phyloP scores from a whole-genome alignment of 1,140 invertebrate genomes.

The Nomia melanderi region DNA sequence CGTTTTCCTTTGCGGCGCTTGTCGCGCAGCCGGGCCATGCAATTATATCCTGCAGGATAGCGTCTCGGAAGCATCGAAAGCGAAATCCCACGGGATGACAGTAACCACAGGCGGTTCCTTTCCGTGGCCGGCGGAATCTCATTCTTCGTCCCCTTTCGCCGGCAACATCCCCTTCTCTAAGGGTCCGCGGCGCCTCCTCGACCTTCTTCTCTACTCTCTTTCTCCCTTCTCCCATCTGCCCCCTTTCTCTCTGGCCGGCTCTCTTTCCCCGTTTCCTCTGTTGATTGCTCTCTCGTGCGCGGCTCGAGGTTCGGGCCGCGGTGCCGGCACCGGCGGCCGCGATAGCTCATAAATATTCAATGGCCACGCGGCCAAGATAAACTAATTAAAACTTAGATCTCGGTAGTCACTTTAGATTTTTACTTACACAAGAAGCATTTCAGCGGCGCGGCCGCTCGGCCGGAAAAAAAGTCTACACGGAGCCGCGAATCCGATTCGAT shows the following conservation, averaged over 20 bases:
- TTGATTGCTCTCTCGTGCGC: slow-evolving; percentile 56
- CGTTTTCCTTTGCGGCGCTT: neutral
- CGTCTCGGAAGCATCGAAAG: slow-evolving; percentile 55
- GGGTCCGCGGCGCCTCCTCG: slow-evolving; percentile 47
- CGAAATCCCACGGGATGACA: slow-evolving; percentile 61
- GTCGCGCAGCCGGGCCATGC: slow-evolving; percentile 1
- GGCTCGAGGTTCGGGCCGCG: neutral
- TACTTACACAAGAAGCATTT: slow-evolving; percentile 82
- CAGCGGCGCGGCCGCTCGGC: slow-evolving; percentile 73
- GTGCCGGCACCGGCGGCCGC: slow-evolving; percentile 54
- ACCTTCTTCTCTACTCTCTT: slow-evolving; percentile 48
- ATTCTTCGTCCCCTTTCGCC: slow-evolving; percentile 61
- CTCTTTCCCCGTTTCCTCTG: slow-evolving; percentile 37
- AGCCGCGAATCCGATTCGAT: slow-evolving; percentile 73
- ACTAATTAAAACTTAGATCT: slow-evolving; percentile 83
- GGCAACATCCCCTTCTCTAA: slow-evolving; percentile 49
- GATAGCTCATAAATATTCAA: slow-evolving; percentile 81
- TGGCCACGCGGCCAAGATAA: slow-evolving; percentile 82
- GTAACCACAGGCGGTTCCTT: slow-evolving; percentile 65
- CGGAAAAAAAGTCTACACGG: slow-evolving; percentile 72
- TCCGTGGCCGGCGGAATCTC: slow-evolving; percentile 63
- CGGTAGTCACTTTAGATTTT: slow-evolving; percentile 82
- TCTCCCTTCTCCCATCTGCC: neutral
- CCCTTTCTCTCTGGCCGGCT: slow-evolving; percentile 37
- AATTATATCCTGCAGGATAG: slow-evolving; percentile 55